phyloP scores from a whole-genome alignment of 2,113 vertebrate species.

The zebrafish (Danio rerio) region DNA sequence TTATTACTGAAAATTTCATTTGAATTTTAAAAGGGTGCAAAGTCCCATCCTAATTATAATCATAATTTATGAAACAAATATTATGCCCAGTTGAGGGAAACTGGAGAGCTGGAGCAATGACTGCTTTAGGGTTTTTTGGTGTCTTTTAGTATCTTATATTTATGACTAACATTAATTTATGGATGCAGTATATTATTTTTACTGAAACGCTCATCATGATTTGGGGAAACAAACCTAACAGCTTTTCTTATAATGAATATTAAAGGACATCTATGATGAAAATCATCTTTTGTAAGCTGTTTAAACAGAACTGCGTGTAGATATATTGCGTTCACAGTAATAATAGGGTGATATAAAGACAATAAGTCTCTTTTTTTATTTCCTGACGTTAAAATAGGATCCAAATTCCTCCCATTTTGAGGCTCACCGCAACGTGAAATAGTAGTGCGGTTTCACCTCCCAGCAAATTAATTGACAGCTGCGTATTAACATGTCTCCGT shows the following conservation, averaged over 20 bases:
- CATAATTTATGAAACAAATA: slow-evolving; percentile 37
- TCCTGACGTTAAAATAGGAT: no score
- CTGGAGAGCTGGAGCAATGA: neutral
- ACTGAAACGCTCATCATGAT: no score
- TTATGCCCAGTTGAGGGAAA: slow-evolving; percentile 9
- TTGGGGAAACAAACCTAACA: neutral
- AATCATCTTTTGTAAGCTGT: no score
- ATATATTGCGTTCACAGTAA: no score
- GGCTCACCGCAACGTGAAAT: neutral
- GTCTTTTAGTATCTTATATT: neutral
- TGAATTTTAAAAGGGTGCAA: slow-evolving; percentile 41
- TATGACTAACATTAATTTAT: neutral
- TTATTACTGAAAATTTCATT: slow-evolving; percentile 45
- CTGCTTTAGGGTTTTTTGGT: slow-evolving; percentile 1
- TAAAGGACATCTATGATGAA: no score
- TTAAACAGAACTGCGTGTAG: no score
- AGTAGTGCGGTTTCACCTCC: no score
- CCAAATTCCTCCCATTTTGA: no score
- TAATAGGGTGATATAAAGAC: no score
- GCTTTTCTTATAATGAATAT: neutral
- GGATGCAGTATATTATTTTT: neutral
- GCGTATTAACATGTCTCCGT: no score
- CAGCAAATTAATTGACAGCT: no score
- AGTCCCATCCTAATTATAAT: slow-evolving; percentile 27
- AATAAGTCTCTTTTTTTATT: no score